Percentiles rank a stretch among this genome's conserved stretches.
Evolutionary conservation across 1,140 invertebrate genomes (phyloP).

Genomic region (Oreohelix idahoensis): DNA sequence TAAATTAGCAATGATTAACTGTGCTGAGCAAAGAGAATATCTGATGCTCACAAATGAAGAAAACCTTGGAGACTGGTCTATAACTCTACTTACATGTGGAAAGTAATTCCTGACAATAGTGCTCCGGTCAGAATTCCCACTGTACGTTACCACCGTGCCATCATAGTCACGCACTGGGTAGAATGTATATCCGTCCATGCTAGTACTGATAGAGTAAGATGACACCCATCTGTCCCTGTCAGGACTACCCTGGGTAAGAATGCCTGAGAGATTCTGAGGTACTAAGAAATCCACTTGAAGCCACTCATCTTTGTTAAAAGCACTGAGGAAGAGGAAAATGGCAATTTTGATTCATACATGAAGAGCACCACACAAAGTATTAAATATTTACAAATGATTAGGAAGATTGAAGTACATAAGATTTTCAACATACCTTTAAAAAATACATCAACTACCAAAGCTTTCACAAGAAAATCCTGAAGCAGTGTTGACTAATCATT

Average conservation of each 20-base stretch:
- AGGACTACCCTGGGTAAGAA: slow-evolving; percentile 53
- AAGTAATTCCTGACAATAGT: slow-evolving; percentile 41
- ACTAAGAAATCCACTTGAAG: slow-evolving; percentile 43
- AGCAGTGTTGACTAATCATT: too few relatives aligned
- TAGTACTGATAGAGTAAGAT: slow-evolving; percentile 69
- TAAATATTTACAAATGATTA: too few relatives aligned
- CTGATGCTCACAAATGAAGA: too few relatives aligned
- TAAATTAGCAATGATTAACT: too few relatives aligned
- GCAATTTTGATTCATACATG: too few relatives aligned
- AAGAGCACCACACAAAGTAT: too few relatives aligned
- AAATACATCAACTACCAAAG: too few relatives aligned
- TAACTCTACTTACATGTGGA: slow-evolving; percentile 7
- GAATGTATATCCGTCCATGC: slow-evolving; percentile 56
- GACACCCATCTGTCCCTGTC: slow-evolving; percentile 45
- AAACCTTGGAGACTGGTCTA: not conserved
- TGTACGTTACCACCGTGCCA: slow-evolving; percentile 41
- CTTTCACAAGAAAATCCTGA: too few relatives aligned
- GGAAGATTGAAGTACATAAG: too few relatives aligned
- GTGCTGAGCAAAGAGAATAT: too few relatives aligned
- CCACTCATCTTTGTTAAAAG: slow-evolving; percentile 41
- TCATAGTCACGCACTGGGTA: slow-evolving; percentile 17
- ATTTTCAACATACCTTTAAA: too few relatives aligned
- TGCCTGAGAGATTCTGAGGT: slow-evolving; percentile 45
- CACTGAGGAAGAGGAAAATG: slow-evolving; percentile 17
- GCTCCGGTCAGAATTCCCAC: slow-evolving; percentile 48